Evolutionary conservation across 2,797 vertebrate genomes (phyloP).

Genomic region (Siniperca undulata): DNA sequence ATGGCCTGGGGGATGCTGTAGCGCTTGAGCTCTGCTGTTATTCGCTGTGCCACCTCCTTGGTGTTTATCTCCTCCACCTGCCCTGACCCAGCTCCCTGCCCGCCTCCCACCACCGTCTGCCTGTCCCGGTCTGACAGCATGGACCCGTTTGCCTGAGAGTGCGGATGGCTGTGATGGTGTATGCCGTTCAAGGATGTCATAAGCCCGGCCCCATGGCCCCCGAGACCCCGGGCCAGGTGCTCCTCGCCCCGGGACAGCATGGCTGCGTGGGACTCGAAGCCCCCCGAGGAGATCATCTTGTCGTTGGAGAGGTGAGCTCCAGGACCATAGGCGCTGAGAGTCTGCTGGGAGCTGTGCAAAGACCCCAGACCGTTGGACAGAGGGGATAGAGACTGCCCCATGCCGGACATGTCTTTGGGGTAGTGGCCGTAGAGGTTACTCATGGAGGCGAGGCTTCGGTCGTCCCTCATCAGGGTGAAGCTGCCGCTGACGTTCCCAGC

Average conservation of each 20-base stretch:
- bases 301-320: constrained; percentile 92
- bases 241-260: constrained; percentile 94
- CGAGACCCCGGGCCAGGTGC: constrained; percentile 91
- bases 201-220: constrained; percentile 90
- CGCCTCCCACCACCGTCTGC: constrained; percentile 85
- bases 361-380: constrained; percentile 93
- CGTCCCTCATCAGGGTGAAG: constrained; percentile 96
- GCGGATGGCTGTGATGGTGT: constrained; percentile 90
- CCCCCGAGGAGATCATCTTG: constrained; percentile 93
- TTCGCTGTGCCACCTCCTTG: constrained; percentile 97
- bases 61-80: constrained; percentile 99
- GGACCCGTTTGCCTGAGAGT: constrained; percentile 88
- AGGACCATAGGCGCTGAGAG: constrained; percentile 91
- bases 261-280: constrained; percentile 94
- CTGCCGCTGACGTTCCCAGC: constrained; percentile 94
- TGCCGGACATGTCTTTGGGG: constrained; percentile 94
- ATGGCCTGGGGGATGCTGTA: constrained; percentile 99
- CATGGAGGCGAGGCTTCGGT: constrained; percentile 94
- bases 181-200: constrained; percentile 91
- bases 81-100: constrained; percentile 88
- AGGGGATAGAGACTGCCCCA: constrained; percentile 93
- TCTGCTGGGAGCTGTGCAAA: constrained; percentile 93
- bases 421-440: constrained; percentile 96
- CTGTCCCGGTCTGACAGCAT: constrained; percentile 92
- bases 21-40: constrained; percentile 97